These are phyloP conservation scores for Galago senegalensis DNA, from an alignment of 2,797 vertebrate genomes.

Conservation along the genomic window DNA sequence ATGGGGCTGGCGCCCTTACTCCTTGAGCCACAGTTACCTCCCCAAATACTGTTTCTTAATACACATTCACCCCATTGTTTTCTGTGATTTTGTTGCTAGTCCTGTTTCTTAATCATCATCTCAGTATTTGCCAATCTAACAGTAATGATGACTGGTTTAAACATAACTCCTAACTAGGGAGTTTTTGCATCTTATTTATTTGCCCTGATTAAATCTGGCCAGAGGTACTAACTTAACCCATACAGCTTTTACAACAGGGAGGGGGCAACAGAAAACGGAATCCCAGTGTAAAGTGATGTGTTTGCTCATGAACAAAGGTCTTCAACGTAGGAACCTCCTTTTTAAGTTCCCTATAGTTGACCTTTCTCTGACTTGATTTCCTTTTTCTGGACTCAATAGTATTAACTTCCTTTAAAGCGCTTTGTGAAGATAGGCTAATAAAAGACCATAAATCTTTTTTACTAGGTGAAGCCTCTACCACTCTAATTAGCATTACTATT, in stretches of 20 bases:
- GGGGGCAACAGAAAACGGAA: neutral
- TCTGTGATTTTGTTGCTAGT: neutral
- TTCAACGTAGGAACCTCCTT: neutral
- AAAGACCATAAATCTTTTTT: constrained; percentile 59
- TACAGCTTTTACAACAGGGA: neutral
- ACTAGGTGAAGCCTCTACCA: constrained; percentile 63
- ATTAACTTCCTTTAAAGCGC: constrained; percentile 13
- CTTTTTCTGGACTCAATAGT: constrained; percentile 15
- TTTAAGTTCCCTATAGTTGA: constrained; percentile 3
- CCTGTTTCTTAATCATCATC: neutral
- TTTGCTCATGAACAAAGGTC: neutral
- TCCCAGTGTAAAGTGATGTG: neutral
- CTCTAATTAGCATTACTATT: constrained; percentile 61
- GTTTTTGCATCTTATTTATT: constrained; percentile 64
- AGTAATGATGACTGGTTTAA: neutral
- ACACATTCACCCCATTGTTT: neutral
- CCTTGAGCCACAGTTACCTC: too few species aligned
- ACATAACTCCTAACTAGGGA: neutral
- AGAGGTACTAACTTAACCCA: neutral
- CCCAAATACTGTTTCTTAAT: neutral
- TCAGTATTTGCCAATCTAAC: neutral
- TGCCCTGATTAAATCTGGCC: neutral
- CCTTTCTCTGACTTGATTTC: constrained; percentile 38
- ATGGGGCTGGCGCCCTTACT: too few species aligned
- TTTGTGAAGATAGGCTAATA: constrained; percentile 53